Evolutionary conservation across 2,113 vertebrate species (phyloP).

Genomic region (Zonotrichia leucophrys): DNA sequence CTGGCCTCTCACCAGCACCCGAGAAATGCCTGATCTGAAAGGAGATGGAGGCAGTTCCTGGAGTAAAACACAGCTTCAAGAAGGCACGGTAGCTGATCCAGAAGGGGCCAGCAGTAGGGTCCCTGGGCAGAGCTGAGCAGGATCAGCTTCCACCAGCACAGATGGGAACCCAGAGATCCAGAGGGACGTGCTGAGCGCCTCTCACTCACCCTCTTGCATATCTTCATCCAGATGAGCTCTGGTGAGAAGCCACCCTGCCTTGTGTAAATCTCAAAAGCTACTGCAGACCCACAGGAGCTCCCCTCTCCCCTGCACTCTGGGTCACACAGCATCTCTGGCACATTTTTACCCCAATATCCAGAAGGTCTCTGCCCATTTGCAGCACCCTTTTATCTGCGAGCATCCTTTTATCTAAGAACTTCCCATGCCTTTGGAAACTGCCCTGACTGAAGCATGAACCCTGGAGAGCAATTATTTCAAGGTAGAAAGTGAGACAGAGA

Average conservation of each 20-base stretch:
- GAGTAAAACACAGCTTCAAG: background rate
- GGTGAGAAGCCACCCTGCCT: background rate
- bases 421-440: background rate
- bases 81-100: fast-evolving
- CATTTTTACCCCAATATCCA: background rate
- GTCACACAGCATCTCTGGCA: fast-evolving
- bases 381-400: background rate
- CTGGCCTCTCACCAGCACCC: background rate
- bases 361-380: background rate
- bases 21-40: background rate
- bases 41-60: fast-evolving
- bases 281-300: background rate
- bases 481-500: background rate
- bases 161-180: background rate
- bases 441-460: background rate
- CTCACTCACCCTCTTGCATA: background rate
- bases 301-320: fast-evolving
- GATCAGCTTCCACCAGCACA: fast-evolving
- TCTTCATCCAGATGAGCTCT: fast-evolving
- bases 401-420: background rate
- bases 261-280: fast-evolving
- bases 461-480: constrained; percentile 16
- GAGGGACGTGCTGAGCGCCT: fast-evolving
- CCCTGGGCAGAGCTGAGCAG: background rate
- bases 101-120: background rate